Conservation (phyloP, 2,113 vertebrate species). For the Coracopsis vasa region DNA sequence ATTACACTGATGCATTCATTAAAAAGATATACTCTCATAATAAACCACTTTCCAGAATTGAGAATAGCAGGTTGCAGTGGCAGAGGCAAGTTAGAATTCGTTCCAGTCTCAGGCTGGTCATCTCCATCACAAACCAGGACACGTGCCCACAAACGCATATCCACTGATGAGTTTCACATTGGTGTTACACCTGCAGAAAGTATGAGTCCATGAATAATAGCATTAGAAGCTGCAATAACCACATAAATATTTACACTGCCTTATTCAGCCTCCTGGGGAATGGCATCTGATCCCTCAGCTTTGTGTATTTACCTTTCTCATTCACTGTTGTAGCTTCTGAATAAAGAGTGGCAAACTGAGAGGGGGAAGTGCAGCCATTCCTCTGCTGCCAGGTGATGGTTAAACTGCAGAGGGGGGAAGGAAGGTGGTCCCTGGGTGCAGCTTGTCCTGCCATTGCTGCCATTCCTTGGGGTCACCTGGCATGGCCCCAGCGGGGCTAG, state of each 20-base stretch:
- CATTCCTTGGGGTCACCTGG: accelerated
- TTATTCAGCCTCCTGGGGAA: background rate
- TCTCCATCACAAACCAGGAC: accelerated
- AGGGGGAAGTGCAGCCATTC: accelerated
- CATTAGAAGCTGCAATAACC: background rate
- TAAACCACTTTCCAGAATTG: background rate
- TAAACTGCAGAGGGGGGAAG: background rate
- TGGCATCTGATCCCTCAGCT: background rate
- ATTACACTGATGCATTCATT: background rate
- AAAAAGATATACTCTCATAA: background rate
- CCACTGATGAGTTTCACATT: background rate
- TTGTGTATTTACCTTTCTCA: background rate
- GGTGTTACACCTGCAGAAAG: background rate
- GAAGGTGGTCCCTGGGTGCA: background rate
- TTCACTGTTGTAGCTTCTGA: background rate
- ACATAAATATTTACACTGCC: background rate
- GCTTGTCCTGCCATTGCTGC: background rate
- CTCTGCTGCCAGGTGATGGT: background rate
- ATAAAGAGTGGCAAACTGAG: background rate
- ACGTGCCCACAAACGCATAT: background rate
- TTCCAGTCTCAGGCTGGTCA: background rate
- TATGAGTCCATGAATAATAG: accelerated
- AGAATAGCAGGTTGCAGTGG: background rate
- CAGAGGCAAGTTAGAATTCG: background rate
- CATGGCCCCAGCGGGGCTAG: background rate